Conservation (phyloP, 2,888 invertebrate species). For the Cordilura impudica region DNA sequence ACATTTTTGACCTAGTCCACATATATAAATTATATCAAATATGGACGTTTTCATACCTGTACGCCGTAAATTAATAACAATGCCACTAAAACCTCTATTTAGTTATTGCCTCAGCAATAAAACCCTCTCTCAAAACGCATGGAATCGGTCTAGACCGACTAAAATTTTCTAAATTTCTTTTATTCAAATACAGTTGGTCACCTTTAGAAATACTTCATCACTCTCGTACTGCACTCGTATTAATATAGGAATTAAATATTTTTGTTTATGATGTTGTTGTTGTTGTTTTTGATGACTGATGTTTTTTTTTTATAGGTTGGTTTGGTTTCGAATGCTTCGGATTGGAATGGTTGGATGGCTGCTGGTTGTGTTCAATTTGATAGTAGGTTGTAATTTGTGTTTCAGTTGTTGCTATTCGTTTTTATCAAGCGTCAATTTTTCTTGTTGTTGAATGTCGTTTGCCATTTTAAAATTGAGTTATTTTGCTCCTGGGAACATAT, state of each 20-base stretch:
- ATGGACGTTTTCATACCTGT: too few species aligned
- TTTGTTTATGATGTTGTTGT: slow-evolving; percentile 8
- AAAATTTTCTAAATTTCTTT: too few species aligned
- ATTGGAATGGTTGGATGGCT: slow-evolving; percentile 37
- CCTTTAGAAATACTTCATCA: too few species aligned
- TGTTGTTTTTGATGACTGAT: slow-evolving; percentile 39
- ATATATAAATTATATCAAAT: too few species aligned
- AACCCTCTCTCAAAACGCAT: too few species aligned
- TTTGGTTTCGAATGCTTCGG: not conserved
- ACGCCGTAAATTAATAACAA: too few species aligned
- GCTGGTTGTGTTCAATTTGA: slow-evolving; percentile 11
- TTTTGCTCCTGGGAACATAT: slow-evolving; percentile 73
- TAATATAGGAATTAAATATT: not conserved
- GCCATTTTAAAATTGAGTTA: slow-evolving; percentile 77
- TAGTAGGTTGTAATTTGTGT: slow-evolving; percentile 37
- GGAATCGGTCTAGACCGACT: too few species aligned
- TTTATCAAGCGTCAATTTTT: slow-evolving; percentile 54
- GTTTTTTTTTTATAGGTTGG: slow-evolving; percentile 35
- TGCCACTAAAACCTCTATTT: too few species aligned
- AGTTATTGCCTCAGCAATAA: too few species aligned
- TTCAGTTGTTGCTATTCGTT: slow-evolving; percentile 1
- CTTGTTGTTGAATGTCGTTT: slow-evolving; percentile 65
- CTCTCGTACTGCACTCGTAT: not conserved
- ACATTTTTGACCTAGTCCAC: too few species aligned
- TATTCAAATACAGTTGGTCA: too few species aligned